Evolutionary conservation across 2,113 vertebrate species (phyloP), one percentile per base, ranked within the genome.

Genomic region (Nycticryphes semicollaris): DNA sequence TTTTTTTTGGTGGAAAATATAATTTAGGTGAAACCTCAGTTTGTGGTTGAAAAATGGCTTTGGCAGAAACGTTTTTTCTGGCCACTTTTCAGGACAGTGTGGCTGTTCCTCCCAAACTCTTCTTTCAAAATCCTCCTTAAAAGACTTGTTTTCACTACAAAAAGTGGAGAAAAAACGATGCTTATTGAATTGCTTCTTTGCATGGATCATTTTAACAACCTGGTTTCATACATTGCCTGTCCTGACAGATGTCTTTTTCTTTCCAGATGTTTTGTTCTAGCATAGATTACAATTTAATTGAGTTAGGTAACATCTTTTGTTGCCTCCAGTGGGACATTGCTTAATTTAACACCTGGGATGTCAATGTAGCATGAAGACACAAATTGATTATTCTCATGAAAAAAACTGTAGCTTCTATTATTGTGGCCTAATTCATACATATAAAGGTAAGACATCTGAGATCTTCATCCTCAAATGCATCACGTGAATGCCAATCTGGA

Each of bases 41-140:
- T 84, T 62, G 33, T 47, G 63, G 33, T 53, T 78, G 56, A 63
- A 75, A 89, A 90, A 89, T 0, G 1, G 9, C 62, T 81, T 67
- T 74, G 78, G 74, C 50, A 87, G 64, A 91, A 67, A 27, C 75
- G 69, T 89, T 93, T 87, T 37, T 63, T 24, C 85, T 84, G 96
- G 85, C 82, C 45, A 3, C 41, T 75, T 8, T 84, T 85, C 90
- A 87, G 78, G 62, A 53, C 0, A 31, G 8, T 9, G 43, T 56
- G 85, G 62, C 79, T 3, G n/a, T 43, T 95, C 83, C 86, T 93
- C 67, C 70, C 69, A 50, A 50, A n/a, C 9, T 63, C 66, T 90
- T 89, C 51, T 57, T 68, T 64, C 84, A 89, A 88, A 92, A 50
- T 35, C 56, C 25, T 57, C 22, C 27, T 79, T 25, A 23, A 67